These are phyloP conservation scores for Coryphaenoides rupestris DNA, from an alignment of 2,113 vertebrate genomes.

Conservation along the genomic window DNA sequence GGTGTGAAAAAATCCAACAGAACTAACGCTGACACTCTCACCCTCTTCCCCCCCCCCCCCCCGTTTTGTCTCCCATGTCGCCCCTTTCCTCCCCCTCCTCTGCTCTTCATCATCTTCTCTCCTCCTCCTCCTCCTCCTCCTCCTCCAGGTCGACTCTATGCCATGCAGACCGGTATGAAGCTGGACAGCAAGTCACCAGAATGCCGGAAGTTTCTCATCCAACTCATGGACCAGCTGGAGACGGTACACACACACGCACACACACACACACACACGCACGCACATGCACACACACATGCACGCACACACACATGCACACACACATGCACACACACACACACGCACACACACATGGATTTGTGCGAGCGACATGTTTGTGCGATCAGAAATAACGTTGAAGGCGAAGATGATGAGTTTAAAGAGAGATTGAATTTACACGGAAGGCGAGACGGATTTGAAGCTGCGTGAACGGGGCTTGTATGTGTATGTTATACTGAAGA, in stretches of 20 bases:
- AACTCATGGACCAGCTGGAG: slow-evolving; percentile 97
- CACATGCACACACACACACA: not conserved
- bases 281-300: not conserved
- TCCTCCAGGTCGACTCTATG: slow-evolving; percentile 88
- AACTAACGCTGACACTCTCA: no score
- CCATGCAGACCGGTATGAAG: slow-evolving; percentile 97
- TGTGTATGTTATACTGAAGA: no score
- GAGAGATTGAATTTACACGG: no score
- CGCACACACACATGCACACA: not conserved
- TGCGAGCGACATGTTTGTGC: not conserved
- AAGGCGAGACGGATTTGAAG: no score
- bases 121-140: not conserved
- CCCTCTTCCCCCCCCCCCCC: no score
- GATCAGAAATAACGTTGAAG: no score
- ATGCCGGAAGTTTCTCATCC: slow-evolving; percentile 91
- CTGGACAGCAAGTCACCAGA: slow-evolving; percentile 95
- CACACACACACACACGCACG: not conserved
- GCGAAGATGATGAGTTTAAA: no score
- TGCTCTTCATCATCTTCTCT: not conserved
- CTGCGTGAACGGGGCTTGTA: no score
- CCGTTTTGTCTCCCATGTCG: not conserved
- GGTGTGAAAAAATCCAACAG: no score
- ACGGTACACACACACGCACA: slow-evolving; percentile 61
- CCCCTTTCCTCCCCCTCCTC: not conserved
- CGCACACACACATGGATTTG: not conserved